These are phyloP conservation scores for Ennomos fuscantarius DNA, from an alignment of 2,888 invertebrate species.

Conservation along the genomic window DNA sequence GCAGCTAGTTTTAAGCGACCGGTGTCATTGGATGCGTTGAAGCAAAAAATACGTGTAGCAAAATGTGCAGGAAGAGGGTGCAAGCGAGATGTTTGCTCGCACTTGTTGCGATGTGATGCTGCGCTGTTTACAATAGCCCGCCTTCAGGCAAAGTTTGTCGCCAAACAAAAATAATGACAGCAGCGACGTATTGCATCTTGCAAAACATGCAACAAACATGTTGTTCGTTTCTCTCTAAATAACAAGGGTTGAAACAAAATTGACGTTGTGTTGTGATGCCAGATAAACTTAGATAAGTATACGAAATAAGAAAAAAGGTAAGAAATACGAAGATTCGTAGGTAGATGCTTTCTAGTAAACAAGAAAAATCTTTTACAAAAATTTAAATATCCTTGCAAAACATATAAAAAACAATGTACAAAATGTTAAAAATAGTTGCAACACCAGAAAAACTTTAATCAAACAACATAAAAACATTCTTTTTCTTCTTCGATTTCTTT, in stretches of 20 bases:
- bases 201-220: constrained; percentile 27
- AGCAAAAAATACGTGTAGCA: constrained; percentile 24
- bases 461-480: no score
- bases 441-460: constrained; percentile 25
- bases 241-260: constrained; percentile 15
- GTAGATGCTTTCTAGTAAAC: no score
- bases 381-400: no score
- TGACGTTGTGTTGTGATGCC: constrained; percentile 10
- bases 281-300: background rate
- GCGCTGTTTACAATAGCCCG: constrained; percentile 52
- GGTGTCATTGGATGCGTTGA: no score
- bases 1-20: no score
- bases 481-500: no score
- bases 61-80: constrained; percentile 25
- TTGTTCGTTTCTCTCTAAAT: constrained; percentile 15
- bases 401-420: no score
- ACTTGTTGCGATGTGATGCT: constrained; percentile 37
- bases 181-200: constrained; percentile 36
- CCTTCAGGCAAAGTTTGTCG: constrained; percentile 56
- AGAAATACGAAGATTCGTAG: no score
- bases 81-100: constrained; percentile 37
- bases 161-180: constrained; percentile 53
- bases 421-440: no score
- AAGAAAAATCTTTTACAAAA: no score
- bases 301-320: no score